Evolutionary conservation across 2,113 vertebrate species (phyloP), one percentile per base, ranked within the genome.

Genomic region (Phylloscopus trochiloides): DNA sequence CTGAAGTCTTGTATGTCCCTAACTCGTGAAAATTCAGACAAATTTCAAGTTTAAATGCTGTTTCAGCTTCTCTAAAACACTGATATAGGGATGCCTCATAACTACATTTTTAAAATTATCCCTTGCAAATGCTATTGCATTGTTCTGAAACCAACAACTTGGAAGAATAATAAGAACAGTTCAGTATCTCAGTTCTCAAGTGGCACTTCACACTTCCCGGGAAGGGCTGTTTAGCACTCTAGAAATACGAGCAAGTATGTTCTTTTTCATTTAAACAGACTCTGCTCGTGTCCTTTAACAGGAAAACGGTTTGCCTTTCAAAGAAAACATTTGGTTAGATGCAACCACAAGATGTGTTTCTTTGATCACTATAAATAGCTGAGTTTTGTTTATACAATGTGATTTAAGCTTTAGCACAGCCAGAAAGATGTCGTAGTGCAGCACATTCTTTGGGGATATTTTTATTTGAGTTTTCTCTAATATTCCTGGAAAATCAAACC

Each of bases 311-410:
- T 63, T 75, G 28, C 50, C 57, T 94, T 73, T 95, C 87, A 77
- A 40, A 77, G 91, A 74, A 90, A 92, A 77, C 83, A 67, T 88
- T 94, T 86, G 50, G 57, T 93, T 90, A 80, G 58, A 68, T 86
- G 34, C 24, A 83, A 86, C 47, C 42, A 29, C 77, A 94, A 80
- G 84, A 86, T n/a, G 14, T 80, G 52, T 86, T 90, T 83, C 68
- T 93, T 77, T 92, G 83, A 88, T 92, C 92, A 71, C 72, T 63
- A 24, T 83, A 83, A 91, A 94, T 77, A 95, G 48, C 38, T 71
- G 55, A 47, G 38, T 84, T 83, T 36, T 92, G 72, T 86, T 80
- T 92, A 63, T 71, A 52, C 36, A 34, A 21, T 20, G 28, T 74
- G 75, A 86, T 93, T 90, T 70, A 83, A 79, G 55, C 17, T 90